Base-by-base conservation (phyloP, 2,113 vertebrate species). In the Barnardius zonarius region DNA sequence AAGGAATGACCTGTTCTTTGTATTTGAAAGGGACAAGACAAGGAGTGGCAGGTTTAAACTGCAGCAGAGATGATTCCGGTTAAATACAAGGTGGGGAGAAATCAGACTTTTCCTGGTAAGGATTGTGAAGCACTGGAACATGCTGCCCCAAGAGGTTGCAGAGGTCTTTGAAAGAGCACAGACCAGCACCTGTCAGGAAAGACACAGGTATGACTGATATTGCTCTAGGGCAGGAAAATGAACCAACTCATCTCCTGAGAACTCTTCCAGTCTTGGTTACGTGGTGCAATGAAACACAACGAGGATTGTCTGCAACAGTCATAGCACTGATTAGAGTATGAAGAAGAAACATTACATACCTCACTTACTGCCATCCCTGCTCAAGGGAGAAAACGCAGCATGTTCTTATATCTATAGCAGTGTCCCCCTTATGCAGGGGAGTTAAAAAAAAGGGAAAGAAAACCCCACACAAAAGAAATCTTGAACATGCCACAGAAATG, bases 241-340 rank as follows among this genome's bases (percentile, higher is more conserved):
- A 94, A 89, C 39, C 49, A 51, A 46, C 41, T 43, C 12, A 39
- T 68, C 77, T 81, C 69, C 44, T 28, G 33, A 89, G 93, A 84
- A 48, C 41, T 87, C 77, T 37, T 87, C 89, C 83, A 84, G 48
- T 55, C 77, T 37, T 78, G 86, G 67, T 81, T 92, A 92, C 48
- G 74, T 17, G 55, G 72, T 39, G 49, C 73, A 95, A 46, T 46
- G 66, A 88, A 96, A 94, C 54, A 83, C 75, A 82, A 28, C 4
- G 49, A 70, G 86, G 92, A 70, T 95, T 96, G 95, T 88, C 93
- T 68, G 59, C 73, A 82, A 44, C n/a, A 68, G 64, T 13, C 77
- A 86, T 20, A 75, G 66, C 68, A 31, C 63, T 10, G 12, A 78
- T 30, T 9, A 30, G 3, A 86, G 87, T 49, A 88, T 19, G 55